These are phyloP conservation scores for Zoanthus sansibaricus DNA, from an alignment of 92 coral and sea anemone species.

Conservation along the genomic window DNA sequence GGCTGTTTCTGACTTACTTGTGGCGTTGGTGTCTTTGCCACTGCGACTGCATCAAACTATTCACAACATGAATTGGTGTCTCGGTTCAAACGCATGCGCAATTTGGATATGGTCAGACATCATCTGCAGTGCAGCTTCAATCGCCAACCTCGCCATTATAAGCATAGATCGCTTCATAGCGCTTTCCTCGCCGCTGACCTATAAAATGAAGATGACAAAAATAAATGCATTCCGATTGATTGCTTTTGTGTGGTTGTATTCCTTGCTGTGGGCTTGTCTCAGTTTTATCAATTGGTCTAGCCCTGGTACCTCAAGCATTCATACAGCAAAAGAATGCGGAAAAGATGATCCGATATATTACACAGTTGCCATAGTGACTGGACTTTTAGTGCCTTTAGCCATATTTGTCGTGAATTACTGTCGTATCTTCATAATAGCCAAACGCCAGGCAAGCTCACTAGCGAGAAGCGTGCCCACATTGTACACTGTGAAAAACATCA, in stretches of 20 bases:
- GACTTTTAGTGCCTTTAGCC: slow-evolving; percentile 4
- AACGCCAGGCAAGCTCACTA: slow-evolving; percentile 15
- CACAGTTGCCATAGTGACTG: slow-evolving; percentile 31
- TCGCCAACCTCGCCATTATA: slow-evolving; percentile 36
- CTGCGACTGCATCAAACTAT: slow-evolving; percentile 40
- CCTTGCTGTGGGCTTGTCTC: slow-evolving; percentile 32
- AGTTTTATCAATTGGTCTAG: slow-evolving; percentile 33
- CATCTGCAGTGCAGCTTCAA: slow-evolving; percentile 36
- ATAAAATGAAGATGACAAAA: slow-evolving; percentile 29
- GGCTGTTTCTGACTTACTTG: slow-evolving; percentile 39
- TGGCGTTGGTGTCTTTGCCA: slow-evolving; percentile 36
- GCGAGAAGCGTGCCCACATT: slow-evolving; percentile 1
- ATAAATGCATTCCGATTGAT: slow-evolving; percentile 20
- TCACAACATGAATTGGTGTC: slow-evolving; percentile 49
- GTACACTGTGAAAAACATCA: slow-evolving; percentile 12
- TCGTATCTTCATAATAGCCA: slow-evolving; percentile 30
- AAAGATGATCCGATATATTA: slow-evolving; percentile 17
- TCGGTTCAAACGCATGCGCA: slow-evolving; percentile 32
- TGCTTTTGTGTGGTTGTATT: slow-evolving; percentile 23
- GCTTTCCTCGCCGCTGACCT: slow-evolving; percentile 34
- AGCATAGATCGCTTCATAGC: slow-evolving; percentile 39
- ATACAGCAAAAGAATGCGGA: slow-evolving; percentile 21
- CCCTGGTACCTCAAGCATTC: slow-evolving; percentile 23
- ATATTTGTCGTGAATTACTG: slow-evolving; percentile 41
- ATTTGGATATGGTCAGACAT: slow-evolving; percentile 51